Base-by-base conservation (phyloP, 1,140 invertebrate species). In the Plectrocnemia conspersa region DNA sequence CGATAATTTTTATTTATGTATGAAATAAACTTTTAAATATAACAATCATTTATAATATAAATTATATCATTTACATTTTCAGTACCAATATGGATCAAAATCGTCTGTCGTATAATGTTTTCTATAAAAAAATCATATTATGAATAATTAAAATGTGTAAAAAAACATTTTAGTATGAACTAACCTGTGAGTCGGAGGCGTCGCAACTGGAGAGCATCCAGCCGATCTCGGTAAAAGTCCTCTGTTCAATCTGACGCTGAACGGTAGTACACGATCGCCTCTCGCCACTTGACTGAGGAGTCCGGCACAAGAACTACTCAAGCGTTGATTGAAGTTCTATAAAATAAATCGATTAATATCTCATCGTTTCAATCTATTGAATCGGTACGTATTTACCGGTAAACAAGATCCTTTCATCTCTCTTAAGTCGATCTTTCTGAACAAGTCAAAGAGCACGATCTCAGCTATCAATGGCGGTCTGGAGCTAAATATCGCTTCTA, bases 391-490 rank as follows among this genome's bases (percentile, higher is more conserved):
- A 67, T 68, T 72, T 66, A 80, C 79, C 63, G 77, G 78, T 56
- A 80, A 68, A 64, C 77, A 80, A 13, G 77, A 77, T 47, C 79
- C 79, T 62, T 87, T 78, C 79, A 93, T 82, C 74, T 93, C 89
- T 46, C 90, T 78, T 33, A 93, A 77, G 72, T 93, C 91, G 53
- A 93, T 88, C 66, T 89, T 89, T 59, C 89, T 76, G 67, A 93
- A 93, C 47, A 91, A 78, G 66, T 92, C 89, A 62, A 86, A 85
- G 35, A 87, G 70, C 35, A 90, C 71, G 64, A 93, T 74, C 67
- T 92, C 88, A 68, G 89, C 84, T 10, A 92, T 73, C 36, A 72
- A 82, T 25, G 88, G 87, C 66, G 79, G 68, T 75, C 79, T 57
- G 72, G 79, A 68, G 75, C 86, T 80, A 72, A 93, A 93, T 64